These are phyloP conservation scores for Lepus oiostolus DNA, from an alignment of 2,797 vertebrate genomes.

Conservation along the genomic window DNA sequence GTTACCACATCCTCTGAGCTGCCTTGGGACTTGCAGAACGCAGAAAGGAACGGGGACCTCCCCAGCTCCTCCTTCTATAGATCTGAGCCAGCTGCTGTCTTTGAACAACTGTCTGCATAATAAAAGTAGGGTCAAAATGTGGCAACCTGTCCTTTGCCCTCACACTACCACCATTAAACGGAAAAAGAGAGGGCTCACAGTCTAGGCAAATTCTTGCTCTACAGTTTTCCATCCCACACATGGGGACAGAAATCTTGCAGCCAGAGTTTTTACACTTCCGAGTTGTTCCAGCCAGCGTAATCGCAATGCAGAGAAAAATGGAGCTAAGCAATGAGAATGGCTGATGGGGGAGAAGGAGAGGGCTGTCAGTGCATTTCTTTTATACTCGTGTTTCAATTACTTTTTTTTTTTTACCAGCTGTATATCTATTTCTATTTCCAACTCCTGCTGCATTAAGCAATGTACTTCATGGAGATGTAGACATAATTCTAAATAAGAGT, in stretches of 20 bases:
- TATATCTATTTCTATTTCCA: conserved; percentile 24
- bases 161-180: not conserved
- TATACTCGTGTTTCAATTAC: not conserved
- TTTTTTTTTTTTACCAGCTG: conserved; percentile 23
- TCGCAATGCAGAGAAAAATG: conserved; percentile 25
- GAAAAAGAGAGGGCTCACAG: not conserved
- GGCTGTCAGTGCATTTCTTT: not conserved
- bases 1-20: not conserved
- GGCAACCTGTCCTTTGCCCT: not conserved
- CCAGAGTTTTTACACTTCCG: conserved; percentile 46
- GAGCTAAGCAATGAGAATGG: not conserved
- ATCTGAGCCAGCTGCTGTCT: not conserved
- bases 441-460: not conserved
- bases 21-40: not conserved
- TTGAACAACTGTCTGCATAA: not conserved
- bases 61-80: not conserved
- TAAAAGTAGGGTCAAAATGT: not conserved
- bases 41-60: not conserved
- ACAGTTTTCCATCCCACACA: conserved; percentile 37
- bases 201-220: not conserved
- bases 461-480: not conserved
- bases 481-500: not conserved
- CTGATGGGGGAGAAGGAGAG: not conserved
- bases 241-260: not conserved
- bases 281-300: not conserved